Evolutionary conservation across 2,113 vertebrate genomes (phyloP).

Genomic region (Platysternon megacephalum): DNA sequence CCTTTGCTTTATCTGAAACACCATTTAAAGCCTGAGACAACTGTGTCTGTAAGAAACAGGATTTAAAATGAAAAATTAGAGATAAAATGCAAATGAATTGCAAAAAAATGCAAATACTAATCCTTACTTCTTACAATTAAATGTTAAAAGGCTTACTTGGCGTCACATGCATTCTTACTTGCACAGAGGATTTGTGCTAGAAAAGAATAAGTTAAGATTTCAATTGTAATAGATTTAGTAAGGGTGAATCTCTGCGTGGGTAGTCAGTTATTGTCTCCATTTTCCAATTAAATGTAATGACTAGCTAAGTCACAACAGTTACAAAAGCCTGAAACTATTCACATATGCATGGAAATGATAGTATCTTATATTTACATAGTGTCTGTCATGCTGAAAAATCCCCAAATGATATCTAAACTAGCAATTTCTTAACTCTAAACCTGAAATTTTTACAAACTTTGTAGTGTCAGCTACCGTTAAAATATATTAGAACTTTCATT

Average conservation of each 20-base stretch:
- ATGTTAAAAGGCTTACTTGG: slow-evolving; percentile 12
- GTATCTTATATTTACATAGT: slow-evolving; percentile 38
- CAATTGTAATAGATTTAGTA: slow-evolving; percentile 35
- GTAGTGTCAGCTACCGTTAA: background rate
- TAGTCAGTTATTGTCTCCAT: slow-evolving; percentile 50
- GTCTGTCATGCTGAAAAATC: slow-evolving; percentile 54
- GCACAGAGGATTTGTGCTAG: background rate
- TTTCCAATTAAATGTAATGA: slow-evolving; percentile 22
- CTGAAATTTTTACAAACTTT: background rate
- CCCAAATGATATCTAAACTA: slow-evolving; percentile 30
- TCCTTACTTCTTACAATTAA: slow-evolving; percentile 2
- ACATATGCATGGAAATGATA: slow-evolving; percentile 22
- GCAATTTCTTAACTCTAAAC: background rate
- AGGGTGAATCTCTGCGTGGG: slow-evolving; percentile 46
- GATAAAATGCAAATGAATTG: slow-evolving; percentile 4
- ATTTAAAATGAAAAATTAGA: background rate
- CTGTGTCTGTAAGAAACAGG: slow-evolving; percentile 84
- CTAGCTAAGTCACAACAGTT: slow-evolving; percentile 47
- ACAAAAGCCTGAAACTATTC: slow-evolving; percentile 32
- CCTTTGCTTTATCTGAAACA: slow-evolving; percentile 97
- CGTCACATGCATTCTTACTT: background rate
- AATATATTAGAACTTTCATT: background rate
- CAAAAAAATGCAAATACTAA: background rate
- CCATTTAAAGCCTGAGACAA: slow-evolving; percentile 96
- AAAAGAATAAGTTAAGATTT: slow-evolving; percentile 22